phyloP scores from a whole-genome alignment of 2,113 vertebrate genomes.

The Clarias gariepinus region DNA sequence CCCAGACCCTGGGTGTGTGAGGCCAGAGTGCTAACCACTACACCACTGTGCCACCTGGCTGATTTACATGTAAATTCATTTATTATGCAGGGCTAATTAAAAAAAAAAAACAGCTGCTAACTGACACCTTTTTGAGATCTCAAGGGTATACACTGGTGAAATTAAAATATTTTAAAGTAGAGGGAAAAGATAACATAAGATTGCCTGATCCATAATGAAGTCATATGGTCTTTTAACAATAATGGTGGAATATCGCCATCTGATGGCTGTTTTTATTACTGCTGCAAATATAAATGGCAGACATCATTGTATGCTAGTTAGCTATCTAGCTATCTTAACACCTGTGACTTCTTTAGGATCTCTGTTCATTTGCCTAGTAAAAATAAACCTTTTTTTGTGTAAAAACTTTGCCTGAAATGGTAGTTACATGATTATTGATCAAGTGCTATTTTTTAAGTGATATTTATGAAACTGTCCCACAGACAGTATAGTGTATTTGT shows the following conservation, averaged over 20 bases:
- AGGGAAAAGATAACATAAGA: background rate
- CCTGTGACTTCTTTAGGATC: background rate
- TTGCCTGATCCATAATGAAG: background rate
- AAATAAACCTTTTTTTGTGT: background rate
- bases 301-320: background rate
- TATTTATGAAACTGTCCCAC: background rate
- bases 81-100: background rate
- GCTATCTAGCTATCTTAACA: background rate
- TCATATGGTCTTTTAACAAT: background rate
- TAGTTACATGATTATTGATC: background rate
- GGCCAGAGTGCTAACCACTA: no score
- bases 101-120: background rate
- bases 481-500: no score
- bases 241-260: slow-evolving; percentile 50
- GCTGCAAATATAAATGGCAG: background rate
- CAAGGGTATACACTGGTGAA: background rate
- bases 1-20: no score
- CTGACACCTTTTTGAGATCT: background rate
- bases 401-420: no score
- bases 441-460: background rate
- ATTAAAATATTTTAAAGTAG: background rate
- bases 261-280: slow-evolving; percentile 38
- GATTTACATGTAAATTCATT: background rate
- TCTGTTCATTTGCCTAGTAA: background rate
- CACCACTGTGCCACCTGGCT: background rate